phyloP scores from a whole-genome alignment of 2,888 invertebrate genomes.

The Zhengitettix transpicula region DNA sequence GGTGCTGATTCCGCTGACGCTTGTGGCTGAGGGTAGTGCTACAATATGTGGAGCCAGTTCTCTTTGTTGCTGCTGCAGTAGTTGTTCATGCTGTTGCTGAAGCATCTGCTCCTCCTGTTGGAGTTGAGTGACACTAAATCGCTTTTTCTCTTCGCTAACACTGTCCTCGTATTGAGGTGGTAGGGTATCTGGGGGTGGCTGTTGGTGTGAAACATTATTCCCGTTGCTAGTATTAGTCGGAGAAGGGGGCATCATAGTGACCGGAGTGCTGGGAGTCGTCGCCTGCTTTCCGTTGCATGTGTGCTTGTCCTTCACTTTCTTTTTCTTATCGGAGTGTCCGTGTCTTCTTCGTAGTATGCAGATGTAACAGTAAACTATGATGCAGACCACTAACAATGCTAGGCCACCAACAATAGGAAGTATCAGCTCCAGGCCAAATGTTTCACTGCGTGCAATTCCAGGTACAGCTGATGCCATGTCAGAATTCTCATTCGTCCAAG shows the following conservation, averaged over 20 bases:
- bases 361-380: constrained; percentile 31
- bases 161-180: constrained; percentile 16
- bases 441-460: constrained; percentile 24
- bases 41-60: constrained; percentile 16
- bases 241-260: constrained; percentile 29
- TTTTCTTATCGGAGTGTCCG: constrained; percentile 10
- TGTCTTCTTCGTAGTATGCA: constrained; percentile 29
- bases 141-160: constrained; percentile 29
- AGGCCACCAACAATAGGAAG: constrained; percentile 31
- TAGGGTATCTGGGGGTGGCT: background rate
- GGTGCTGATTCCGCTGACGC: constrained; percentile 8
- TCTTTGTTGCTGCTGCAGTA: constrained; percentile 25
- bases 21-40: constrained; percentile 21
- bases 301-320: constrained; percentile 17
- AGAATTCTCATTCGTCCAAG: constrained; percentile 22
- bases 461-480: constrained; percentile 22
- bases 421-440: constrained; percentile 29
- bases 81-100: constrained; percentile 29
- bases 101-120: constrained; percentile 29
- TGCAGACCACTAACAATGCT: constrained; percentile 26
- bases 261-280: constrained; percentile 11
- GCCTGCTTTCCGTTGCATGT: constrained; percentile 14
- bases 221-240: constrained; percentile 17
- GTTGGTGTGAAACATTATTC: constrained; percentile 14
- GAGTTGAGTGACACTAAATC: constrained; percentile 30